Percentiles rank a stretch among this genome's conserved stretches.
phyloP scores from a whole-genome alignment of 2,113 vertebrate genomes.

The Sarotherodon lohbergeri region DNA sequence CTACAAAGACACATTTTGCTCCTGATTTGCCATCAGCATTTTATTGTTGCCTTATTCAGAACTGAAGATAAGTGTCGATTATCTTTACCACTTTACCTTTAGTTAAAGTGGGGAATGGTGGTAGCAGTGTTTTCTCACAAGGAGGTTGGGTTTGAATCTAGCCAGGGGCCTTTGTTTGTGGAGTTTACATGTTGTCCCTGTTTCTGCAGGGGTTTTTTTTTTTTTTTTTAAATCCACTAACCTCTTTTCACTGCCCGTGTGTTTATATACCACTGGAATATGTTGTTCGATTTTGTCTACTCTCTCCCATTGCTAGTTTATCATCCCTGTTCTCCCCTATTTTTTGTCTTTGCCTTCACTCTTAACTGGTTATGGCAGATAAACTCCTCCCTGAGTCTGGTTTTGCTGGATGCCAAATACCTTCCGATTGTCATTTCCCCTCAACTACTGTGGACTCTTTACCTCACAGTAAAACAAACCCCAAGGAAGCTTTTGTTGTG shows the following conservation, averaged over 20 bases:
- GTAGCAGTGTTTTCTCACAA: accelerated
- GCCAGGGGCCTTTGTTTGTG: not conserved
- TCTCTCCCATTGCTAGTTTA: not conserved
- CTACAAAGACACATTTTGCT: not conserved
- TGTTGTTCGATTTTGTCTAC: accelerated
- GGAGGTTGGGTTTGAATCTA: not conserved
- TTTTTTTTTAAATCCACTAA: not conserved
- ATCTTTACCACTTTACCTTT: no score
- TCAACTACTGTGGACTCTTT: not conserved
- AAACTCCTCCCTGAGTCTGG: not conserved
- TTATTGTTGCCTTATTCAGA: not conserved
- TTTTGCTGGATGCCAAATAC: not conserved
- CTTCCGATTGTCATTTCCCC: not conserved
- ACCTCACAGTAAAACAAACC: not conserved
- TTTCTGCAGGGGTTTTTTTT: not conserved
- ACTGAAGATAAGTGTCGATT: accelerated
- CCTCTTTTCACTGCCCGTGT: accelerated
- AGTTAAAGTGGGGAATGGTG: accelerated
- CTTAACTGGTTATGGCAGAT: not conserved
- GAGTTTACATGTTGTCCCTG: accelerated
- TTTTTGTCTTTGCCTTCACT: not conserved
- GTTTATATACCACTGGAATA: not conserved
- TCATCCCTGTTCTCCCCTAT: not conserved
- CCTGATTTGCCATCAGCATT: accelerated
- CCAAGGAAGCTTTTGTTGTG: not conserved